Evolutionary conservation across 35 echinoderm and acorn worm species (phyloP), one percentile per base, ranked within the genome.

Genomic region (Lytechinus pictus): DNA sequence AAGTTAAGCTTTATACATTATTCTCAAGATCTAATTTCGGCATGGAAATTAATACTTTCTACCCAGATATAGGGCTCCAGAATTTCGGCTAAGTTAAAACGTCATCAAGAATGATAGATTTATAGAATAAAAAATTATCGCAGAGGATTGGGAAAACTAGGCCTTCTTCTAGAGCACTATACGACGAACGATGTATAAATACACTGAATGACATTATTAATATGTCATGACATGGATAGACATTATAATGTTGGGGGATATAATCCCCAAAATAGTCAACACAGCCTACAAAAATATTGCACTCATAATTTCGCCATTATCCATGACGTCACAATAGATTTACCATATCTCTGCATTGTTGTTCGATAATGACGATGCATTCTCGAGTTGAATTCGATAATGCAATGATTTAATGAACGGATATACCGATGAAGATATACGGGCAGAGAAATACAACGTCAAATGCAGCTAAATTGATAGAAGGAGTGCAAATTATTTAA

Each of bases 351-450:
- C 52, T 90, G 9, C 19, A 21, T 21, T 79, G 21, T 79, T 7
- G 66, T 24, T 14, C 10, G 12, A 90, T 90, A 90, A 90, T 90
- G 88, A 90, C 9, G 52, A 5, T 28, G 88, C 88, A 52, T 90
- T 90, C 88, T 90, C 19, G 88, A 90, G 86, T 33, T 54, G 52
- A 33, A 90, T 90, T 90, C 10, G 88, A 90, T 90, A 90, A 90
- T 90, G 88, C 88, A 90, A 90, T 90, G 11, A 14, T 52, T 90
- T 21, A 44, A 90, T 90, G 88, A 44, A 21, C 28, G 88, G 88
- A 44, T 90, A 90, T 90, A 90, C 88, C 27, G 88, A 10, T 54
- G 11, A 2, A n/a, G 8, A 88, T 19, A 90, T 13, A 90, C 52
- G 66, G 66, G 66, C 19, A 16, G 19, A 79, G 2, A 24, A 19